Percentiles rank a stretch among this genome's conserved stretches.
Conservation (phyloP, 1,140 invertebrate genomes). For the Heterodera carotae region DNA sequence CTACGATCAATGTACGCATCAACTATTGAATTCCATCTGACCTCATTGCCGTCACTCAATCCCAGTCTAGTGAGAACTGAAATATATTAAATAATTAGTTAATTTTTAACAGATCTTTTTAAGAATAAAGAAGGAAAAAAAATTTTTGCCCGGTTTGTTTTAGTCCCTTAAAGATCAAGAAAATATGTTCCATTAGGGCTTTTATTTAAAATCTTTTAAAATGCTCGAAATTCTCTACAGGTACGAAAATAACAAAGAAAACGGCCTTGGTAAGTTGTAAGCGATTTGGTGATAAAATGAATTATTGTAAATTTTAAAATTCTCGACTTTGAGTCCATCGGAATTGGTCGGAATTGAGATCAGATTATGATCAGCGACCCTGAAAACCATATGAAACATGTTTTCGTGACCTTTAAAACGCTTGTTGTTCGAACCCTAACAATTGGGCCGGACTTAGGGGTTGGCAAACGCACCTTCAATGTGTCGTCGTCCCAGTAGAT, state of each 20-base stretch:
- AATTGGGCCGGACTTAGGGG: not conserved
- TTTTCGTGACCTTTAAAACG: too few species aligned
- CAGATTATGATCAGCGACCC: too few species aligned
- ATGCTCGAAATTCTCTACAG: constrained; percentile 61
- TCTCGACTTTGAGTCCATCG: constrained; percentile 58
- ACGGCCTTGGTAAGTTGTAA: too few species aligned
- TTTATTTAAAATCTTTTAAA: too few species aligned
- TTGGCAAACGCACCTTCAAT: constrained; percentile 30
- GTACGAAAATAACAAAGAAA: too few species aligned
- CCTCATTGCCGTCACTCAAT: constrained; percentile 54
- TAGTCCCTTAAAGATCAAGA: too few species aligned
- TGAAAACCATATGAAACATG: too few species aligned
- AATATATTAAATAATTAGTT: constrained; percentile 34
- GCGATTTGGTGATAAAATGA: too few species aligned
- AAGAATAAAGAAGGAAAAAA: not conserved
- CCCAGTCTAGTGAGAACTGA: constrained; percentile 60
- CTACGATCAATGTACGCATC: constrained; percentile 51
- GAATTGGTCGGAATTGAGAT: not conserved
- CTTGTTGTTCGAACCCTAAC: not conserved
- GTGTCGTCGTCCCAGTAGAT: constrained; percentile 32
- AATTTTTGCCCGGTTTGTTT: constrained; percentile 59
- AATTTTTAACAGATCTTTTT: too few species aligned
- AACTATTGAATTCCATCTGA: constrained; percentile 64
- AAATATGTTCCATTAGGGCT: too few species aligned
- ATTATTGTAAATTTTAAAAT: too few species aligned